Base-by-base conservation (phyloP, 2,797 vertebrate species). In the Ptychobarbus kaznakovi region DNA sequence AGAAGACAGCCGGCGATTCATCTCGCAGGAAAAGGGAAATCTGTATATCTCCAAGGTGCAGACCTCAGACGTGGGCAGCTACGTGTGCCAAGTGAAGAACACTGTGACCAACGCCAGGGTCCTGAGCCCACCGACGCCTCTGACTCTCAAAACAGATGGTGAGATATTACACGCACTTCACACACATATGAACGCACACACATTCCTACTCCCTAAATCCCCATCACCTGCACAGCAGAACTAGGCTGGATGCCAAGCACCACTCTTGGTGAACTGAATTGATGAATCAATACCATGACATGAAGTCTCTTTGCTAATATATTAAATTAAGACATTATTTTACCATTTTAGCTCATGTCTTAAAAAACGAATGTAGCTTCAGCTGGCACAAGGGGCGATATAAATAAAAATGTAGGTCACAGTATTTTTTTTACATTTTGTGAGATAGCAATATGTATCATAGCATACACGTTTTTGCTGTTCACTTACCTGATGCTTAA, bases 31-130 rank as follows among this genome's bases (percentile, higher is more conserved):
- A 90, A 99, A 97, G 1, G 98, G 98, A 83, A 99, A 99, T 93
- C 96, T 99, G 86, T 99, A 99, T 90, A 97, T 99, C 92, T 98
- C 98, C 32, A 99, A 99, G 93, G 98, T 98, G 83, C 98, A 99
- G 87, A 94, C 96, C n/a, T 97, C 97, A 0, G 98, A 99, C 42
- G 97, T 99, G 46, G 98, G 98, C 90, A 99, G 97, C 90, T 99
- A 99, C 91, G 98, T 99, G 93, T 99, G 98, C 86, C 94, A 97
- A 88, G 97, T 99, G 90, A 99, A 98, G 95, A 99, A 98, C 93
- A 94, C 95, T 0, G 96, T 96, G 93, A 99, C 98, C 5, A 98
- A 97, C 1, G 96, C 96, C 11, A 94, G 97, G 85, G 97, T 98
- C 40, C 94, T 99, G 77, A 99, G 98, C 90, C 98, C 97, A 66